Base-by-base conservation (phyloP, 2,113 vertebrate genomes). In the Phainopepla nitens region DNA sequence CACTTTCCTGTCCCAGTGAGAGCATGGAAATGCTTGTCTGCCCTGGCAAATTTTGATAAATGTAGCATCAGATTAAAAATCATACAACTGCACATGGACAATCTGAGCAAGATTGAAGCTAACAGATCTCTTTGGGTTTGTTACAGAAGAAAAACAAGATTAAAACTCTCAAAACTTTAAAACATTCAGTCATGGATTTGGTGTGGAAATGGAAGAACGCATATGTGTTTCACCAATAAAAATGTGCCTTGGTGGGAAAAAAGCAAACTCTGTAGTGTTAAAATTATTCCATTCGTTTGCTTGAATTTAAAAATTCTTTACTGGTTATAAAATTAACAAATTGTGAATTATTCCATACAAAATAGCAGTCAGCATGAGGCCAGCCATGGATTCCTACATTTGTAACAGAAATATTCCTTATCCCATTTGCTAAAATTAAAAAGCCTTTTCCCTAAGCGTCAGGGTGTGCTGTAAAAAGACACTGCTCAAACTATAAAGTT, bases 21-120 rank as follows among this genome's bases (percentile, higher is more conserved):
- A 89, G 54, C 24, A 42, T 12, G 71, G 95, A 62, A 78, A 97
- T 88, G 94, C 95, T 96, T 97, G 93, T 97, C 97, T 98, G 93
- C 96, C 53, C 91, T 18, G 61, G 96, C 84, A 98, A 97, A 98
- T 97, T 96, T 97, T 97, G 97, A 98, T 97, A 97, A 98, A 98
- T 97, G 90, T 42, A 92, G 92, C 77, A 93, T 86, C 94, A 96
- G 57, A 96, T 95, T 97, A 95, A 96, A 92, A 85, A 71, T 82
- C 96, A 86, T 93, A 83, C 28, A 94, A 76, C 33, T 47, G 68
- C 80, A 25, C 7, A 42, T 11, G 82, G 89, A 68, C 78, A 93
- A 90, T 82, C 85, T 97, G 95, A 97, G 97, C 93, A 96, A 79
- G 94, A 95, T 13, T 78, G 87, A 95, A 93, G 50, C 65, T 56